Percentiles rank a stretch among this genome's conserved stretches.
Conservation (phyloP, 2,797 vertebrate species). For the Somateria mollissima region DNA sequence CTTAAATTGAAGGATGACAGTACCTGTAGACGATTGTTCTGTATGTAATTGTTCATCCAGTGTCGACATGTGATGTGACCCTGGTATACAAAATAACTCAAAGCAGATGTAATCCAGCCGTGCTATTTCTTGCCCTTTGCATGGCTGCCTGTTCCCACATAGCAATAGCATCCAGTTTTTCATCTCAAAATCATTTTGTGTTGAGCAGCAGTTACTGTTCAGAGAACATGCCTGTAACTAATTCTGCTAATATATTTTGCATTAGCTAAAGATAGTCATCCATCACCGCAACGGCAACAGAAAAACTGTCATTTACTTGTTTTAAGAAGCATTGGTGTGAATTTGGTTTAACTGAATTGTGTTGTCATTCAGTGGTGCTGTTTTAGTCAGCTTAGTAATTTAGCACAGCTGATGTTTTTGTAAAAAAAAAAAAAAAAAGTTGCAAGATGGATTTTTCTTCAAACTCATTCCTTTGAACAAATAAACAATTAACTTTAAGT, state of each 20-base stretch:
- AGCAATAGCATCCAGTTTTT: rapidly evolving
- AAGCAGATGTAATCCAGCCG: not conserved
- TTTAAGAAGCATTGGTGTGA: not conserved
- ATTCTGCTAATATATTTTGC: not conserved
- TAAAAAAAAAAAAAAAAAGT: not conserved
- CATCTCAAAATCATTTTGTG: not conserved
- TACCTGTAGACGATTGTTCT: not conserved
- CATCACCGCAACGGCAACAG: rapidly evolving
- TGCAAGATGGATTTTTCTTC: not conserved
- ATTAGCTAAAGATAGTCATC: not conserved
- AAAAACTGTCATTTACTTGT: not conserved
- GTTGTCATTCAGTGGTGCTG: not conserved
- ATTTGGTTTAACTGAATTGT: not conserved
- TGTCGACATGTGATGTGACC: not conserved
- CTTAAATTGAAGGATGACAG: rapidly evolving
- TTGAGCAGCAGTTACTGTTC: not conserved
- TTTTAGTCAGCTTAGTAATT: not conserved
- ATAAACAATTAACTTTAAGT: not conserved
- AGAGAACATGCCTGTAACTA: not conserved
- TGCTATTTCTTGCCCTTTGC: not conserved
- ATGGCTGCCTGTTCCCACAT: not conserved
- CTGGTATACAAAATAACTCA: not conserved
- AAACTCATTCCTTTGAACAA: not conserved
- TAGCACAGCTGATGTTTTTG: not conserved
- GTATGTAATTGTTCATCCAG: not conserved